Evolutionary conservation across 2,113 vertebrate species (phyloP).

Genomic region (Todiramphus saurophagus): DNA sequence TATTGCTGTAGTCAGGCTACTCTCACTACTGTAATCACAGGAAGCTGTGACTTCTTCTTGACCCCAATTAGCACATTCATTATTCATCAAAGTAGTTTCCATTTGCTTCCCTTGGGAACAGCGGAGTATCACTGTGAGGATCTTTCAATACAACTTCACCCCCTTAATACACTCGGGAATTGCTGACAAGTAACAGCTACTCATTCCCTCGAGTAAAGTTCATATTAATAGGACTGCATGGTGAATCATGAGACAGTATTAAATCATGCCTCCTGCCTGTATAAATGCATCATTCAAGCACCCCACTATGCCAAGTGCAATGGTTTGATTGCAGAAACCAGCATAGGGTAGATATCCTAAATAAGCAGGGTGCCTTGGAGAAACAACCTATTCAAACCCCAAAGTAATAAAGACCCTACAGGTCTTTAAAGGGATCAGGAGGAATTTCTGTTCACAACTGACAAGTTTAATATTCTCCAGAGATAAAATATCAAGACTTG

Average conservation of each 20-base stretch:
- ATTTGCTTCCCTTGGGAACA: constrained; percentile 18
- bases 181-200: constrained; percentile 52
- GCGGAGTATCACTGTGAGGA: constrained; percentile 5
- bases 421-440: constrained; percentile 4
- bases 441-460: constrained; percentile 15
- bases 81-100: constrained; percentile 47
- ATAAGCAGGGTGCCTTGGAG: background rate
- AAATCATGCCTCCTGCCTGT: constrained; percentile 44
- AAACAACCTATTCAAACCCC: background rate
- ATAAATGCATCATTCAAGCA: constrained; percentile 38
- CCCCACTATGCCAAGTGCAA: background rate
- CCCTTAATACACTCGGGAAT: constrained; percentile 16
- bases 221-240: constrained; percentile 37
- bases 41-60: constrained; percentile 29
- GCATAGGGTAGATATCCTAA: background rate
- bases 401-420: constrained; percentile 2
- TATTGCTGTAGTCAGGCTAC: background rate
- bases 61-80: constrained; percentile 42
- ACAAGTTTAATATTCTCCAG: background rate
- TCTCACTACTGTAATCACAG: background rate
- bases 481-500: constrained; percentile 11
- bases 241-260: constrained; percentile 40
- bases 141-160: constrained; percentile 41
- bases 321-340: constrained; percentile 19
- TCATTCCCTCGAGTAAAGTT: constrained; percentile 43